Evolutionary conservation across 2,888 invertebrate genomes (phyloP).

Genomic region (Trichacis sp.): DNA sequence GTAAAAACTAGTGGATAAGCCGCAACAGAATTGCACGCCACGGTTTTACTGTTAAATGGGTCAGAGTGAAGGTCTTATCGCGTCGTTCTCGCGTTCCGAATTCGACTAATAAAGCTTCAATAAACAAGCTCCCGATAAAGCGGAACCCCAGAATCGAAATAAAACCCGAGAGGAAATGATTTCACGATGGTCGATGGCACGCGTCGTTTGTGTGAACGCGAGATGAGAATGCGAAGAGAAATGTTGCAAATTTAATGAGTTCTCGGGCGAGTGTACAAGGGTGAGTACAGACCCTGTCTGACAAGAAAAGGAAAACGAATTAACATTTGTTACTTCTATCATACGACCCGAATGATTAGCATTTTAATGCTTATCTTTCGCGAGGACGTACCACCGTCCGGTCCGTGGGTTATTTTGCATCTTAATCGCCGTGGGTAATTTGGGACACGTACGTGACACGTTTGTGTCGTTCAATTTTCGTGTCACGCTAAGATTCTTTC

Average conservation of each 20-base stretch:
- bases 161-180: neutral
- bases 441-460: slow-evolving; percentile 23
- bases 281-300: neutral
- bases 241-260: slow-evolving; percentile 19
- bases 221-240: slow-evolving; percentile 27
- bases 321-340: slow-evolving; percentile 39
- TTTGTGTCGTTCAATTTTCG: no score
- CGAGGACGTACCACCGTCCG: slow-evolving; percentile 18
- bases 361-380: slow-evolving; percentile 41
- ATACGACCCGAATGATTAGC: slow-evolving; percentile 35
- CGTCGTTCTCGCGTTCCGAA: neutral
- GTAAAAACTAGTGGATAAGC: neutral
- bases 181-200: slow-evolving; percentile 1
- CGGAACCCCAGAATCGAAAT: no score
- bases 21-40: neutral
- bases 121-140: slow-evolving; percentile 11
- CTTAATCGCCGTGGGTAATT: slow-evolving; percentile 30
- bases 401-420: slow-evolving; percentile 34
- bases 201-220: slow-evolving; percentile 16
- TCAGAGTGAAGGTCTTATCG: neutral
- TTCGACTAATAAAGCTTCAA: slow-evolving; percentile 12
- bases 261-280: slow-evolving; percentile 9
- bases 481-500: no score
- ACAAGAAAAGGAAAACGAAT: slow-evolving; percentile 15
- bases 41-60: neutral